Evolutionary conservation across 1,140 invertebrate species (phyloP).

Genomic region (Bombus terrestris): DNA sequence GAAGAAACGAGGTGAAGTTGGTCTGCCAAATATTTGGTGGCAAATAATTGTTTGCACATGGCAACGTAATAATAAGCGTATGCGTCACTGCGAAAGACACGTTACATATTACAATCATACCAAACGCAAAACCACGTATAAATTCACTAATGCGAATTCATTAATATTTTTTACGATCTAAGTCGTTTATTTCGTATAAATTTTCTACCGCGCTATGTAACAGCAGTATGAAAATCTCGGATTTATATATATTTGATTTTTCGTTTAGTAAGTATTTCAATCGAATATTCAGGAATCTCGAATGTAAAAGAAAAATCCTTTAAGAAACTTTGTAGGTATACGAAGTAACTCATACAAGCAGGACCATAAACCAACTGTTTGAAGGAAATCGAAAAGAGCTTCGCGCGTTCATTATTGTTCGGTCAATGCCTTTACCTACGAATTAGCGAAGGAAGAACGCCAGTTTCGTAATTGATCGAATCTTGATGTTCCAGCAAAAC

Average conservation of each 20-base stretch:
- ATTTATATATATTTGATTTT: background rate
- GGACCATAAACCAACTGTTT: background rate
- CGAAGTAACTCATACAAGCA: too few relatives aligned
- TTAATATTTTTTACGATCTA: too few relatives aligned
- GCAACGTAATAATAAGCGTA: background rate
- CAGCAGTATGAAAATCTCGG: background rate
- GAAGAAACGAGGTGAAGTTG: background rate
- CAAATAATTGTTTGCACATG: constrained; percentile 35
- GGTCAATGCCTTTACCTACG: background rate
- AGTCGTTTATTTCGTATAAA: too few relatives aligned
- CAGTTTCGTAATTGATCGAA: constrained; percentile 17
- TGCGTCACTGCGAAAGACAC: background rate
- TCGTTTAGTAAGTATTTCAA: background rate
- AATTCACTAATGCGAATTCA: background rate
- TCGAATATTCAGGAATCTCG: background rate
- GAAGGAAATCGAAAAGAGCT: background rate
- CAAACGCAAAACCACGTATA: background rate
- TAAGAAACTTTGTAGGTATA: background rate
- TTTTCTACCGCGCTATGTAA: too few relatives aligned
- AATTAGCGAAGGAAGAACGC: background rate
- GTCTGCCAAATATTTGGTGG: constrained; percentile 33
- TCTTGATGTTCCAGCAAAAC: too few relatives aligned
- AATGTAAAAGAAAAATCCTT: too few relatives aligned
- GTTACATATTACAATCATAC: background rate
- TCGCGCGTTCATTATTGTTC: background rate